Conservation (phyloP, 2,113 vertebrate genomes). For the Mesoclemmys tuberculata region DNA sequence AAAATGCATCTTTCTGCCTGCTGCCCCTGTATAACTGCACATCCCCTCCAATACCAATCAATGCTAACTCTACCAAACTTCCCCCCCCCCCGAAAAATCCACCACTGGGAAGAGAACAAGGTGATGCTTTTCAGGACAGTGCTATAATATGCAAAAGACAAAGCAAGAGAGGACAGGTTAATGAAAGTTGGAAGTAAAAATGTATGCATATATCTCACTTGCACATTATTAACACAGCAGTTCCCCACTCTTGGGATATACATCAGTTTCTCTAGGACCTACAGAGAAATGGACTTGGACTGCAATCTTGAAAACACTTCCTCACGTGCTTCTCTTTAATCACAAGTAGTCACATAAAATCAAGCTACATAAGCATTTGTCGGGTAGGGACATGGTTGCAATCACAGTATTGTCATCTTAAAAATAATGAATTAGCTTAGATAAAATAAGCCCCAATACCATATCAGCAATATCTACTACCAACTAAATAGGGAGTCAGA, state of each 20-base stretch:
- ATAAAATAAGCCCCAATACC: constrained; percentile 60
- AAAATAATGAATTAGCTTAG: constrained; percentile 52
- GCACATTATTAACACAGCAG: neutral
- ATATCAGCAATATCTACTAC: constrained; percentile 38
- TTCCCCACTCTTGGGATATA: neutral
- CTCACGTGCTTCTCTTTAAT: neutral
- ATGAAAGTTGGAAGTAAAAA: neutral
- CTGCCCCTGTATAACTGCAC: neutral
- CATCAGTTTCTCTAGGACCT: neutral
- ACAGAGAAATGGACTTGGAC: neutral
- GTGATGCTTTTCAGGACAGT: neutral
- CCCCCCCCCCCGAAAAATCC: neutral
- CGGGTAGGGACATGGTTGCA: neutral
- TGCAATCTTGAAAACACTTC: neutral
- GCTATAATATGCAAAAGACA: neutral
- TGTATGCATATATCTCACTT: neutral
- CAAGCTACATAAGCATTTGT: constrained; percentile 13
- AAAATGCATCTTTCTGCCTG: neutral
- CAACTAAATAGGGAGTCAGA: constrained; percentile 66
- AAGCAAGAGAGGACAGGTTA: neutral
- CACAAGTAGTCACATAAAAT: neutral
- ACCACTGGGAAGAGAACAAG: neutral
- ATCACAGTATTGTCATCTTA: neutral
- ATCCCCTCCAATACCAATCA: neutral
- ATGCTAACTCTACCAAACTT: neutral